Percentiles rank a stretch among this genome's conserved stretches.
These are phyloP conservation scores for Teleopsis dalmanni DNA, from an alignment of 1,140 invertebrate species.

Conservation along the genomic window DNA sequence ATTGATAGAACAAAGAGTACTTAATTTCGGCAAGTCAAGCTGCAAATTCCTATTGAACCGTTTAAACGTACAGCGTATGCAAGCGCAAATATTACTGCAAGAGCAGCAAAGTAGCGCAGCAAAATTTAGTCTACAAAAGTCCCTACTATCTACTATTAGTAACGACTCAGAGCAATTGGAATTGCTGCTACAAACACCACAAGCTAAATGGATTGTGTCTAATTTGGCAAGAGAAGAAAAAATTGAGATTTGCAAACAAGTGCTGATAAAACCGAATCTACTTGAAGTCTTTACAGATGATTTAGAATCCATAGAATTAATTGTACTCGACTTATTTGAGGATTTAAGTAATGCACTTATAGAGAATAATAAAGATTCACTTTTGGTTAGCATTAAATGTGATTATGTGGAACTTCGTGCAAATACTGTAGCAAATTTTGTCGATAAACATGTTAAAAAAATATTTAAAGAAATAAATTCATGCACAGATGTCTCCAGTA, in stretches of 20 bases:
- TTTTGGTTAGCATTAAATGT: not conserved
- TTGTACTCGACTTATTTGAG: not conserved
- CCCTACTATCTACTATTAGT: not conserved
- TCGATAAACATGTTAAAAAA: not conserved
- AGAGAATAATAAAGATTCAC: not conserved
- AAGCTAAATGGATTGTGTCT: slow-evolving; percentile 5
- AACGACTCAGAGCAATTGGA: not conserved
- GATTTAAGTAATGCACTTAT: not conserved
- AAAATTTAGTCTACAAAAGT: not conserved
- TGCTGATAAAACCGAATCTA: not conserved
- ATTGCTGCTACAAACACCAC: not conserved
- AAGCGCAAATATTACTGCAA: slow-evolving; percentile 9
- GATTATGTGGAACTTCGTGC: not conserved
- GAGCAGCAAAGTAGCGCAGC: not conserved
- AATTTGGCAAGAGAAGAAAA: not conserved
- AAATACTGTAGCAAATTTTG: not conserved
- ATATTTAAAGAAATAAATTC: slow-evolving; percentile 7
- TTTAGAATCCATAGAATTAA: slow-evolving; percentile 9
- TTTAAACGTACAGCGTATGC: slow-evolving; percentile 20
- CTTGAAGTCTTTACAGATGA: not conserved
- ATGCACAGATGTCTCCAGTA: not conserved
- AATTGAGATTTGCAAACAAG: not conserved
- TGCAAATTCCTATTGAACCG: slow-evolving; percentile 27
- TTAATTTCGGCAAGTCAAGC: slow-evolving; percentile 32
- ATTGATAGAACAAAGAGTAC: slow-evolving; percentile 28